Conservation (phyloP, 2,888 invertebrate species). For the Epistrophella euchroma region DNA sequence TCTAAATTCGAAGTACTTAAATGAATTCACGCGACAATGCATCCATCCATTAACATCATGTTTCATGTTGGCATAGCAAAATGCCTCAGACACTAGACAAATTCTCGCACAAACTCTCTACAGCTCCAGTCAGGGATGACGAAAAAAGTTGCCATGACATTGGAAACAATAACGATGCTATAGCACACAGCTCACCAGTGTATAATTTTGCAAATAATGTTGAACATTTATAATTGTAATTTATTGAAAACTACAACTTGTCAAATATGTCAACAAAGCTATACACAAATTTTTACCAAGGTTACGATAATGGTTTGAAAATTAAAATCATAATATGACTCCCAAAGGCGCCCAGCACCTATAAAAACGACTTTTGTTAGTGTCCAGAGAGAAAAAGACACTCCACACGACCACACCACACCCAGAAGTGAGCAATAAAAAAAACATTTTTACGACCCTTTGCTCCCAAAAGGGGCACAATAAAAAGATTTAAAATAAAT, state of each 20-base stretch:
- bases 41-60: neutral
- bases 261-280: slow-evolving; percentile 6
- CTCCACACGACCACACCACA: slow-evolving; percentile 50
- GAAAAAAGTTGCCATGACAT: slow-evolving; percentile 59
- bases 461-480: slow-evolving; percentile 47
- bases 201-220: neutral
- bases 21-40: slow-evolving; percentile 32
- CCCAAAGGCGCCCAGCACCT: neutral
- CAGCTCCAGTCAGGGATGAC: slow-evolving; percentile 64
- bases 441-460: slow-evolving; percentile 56
- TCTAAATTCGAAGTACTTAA: neutral
- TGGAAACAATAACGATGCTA: slow-evolving; percentile 29
- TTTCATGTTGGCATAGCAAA: neutral
- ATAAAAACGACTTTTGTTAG: slow-evolving; percentile 40
- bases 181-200: neutral
- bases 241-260: neutral
- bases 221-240: neutral
- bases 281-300: neutral
- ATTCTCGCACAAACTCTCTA: slow-evolving; percentile 64
- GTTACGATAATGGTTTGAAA: slow-evolving; percentile 12
- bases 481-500: slow-evolving; percentile 27
- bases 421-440: slow-evolving; percentile 52
- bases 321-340: slow-evolving; percentile 3
- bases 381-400: slow-evolving; percentile 41
- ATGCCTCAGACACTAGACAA: slow-evolving; percentile 14